These are phyloP conservation scores for Apoda limacodes DNA, from an alignment of 2,888 invertebrate genomes.

Conservation along the genomic window DNA sequence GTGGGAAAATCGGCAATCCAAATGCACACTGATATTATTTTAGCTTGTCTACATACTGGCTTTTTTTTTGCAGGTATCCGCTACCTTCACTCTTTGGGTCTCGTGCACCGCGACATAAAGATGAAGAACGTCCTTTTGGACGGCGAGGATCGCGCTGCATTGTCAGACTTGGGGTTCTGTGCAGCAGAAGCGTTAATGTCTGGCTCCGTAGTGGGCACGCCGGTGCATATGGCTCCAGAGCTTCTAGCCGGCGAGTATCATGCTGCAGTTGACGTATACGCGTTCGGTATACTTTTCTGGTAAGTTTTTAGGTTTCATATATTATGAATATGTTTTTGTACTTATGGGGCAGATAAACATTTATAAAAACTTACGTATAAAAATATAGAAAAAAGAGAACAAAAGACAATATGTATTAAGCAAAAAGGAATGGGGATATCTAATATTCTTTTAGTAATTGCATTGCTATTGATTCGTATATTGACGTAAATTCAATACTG, in stretches of 20 bases:
- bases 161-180: constrained; percentile 91
- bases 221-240: constrained; percentile 92
- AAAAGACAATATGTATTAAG: too few relatives aligned
- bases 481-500: too few relatives aligned
- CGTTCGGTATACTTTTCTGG: constrained; percentile 92
- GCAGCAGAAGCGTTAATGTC: constrained; percentile 92
- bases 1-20: too few relatives aligned
- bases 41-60: too few relatives aligned
- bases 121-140: constrained; percentile 90
- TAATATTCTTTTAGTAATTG: too few relatives aligned
- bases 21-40: too few relatives aligned
- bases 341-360: neutral
- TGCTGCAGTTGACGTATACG: constrained; percentile 88
- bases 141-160: constrained; percentile 76
- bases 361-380: neutral
- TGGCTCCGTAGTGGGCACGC: constrained; percentile 89
- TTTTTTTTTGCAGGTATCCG: constrained; percentile 71
- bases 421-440: too few relatives aligned
- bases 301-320: constrained; percentile 24
- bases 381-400: too few relatives aligned
- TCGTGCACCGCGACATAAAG: constrained; percentile 91
- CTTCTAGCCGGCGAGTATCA: constrained; percentile 84
- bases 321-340: too few relatives aligned
- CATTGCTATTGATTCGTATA: too few relatives aligned
- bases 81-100: constrained; percentile 88